These are phyloP conservation scores for Lanius ludovicianus DNA, from an alignment of 2,113 vertebrate species.

Conservation along the genomic window DNA sequence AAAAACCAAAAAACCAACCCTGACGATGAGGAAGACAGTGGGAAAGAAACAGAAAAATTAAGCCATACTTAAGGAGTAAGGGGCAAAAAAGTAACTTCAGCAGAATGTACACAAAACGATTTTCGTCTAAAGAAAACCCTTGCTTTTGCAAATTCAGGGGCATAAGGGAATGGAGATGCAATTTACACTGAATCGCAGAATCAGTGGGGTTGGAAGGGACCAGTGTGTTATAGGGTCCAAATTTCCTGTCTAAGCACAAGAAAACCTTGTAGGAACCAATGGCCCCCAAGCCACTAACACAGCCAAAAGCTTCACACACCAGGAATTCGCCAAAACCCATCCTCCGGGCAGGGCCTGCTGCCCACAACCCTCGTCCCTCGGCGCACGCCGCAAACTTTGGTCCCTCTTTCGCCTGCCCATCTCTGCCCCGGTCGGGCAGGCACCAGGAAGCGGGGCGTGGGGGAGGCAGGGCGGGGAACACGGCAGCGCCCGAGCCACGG, in stretches of 20 bases:
- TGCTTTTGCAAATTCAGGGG: background rate
- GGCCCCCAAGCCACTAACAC: background rate
- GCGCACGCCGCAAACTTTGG: background rate
- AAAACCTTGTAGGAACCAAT: background rate
- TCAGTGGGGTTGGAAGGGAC: background rate
- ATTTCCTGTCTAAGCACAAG: too few relatives aligned
- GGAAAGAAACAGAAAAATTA: background rate
- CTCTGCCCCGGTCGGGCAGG: rapidly evolving
- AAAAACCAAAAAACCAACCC: background rate
- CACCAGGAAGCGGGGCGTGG: rapidly evolving
- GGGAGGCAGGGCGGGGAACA: rapidly evolving
- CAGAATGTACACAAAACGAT: rapidly evolving
- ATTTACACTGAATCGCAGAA: background rate
- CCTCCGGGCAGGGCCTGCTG: too few relatives aligned
- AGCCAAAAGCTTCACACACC: background rate
- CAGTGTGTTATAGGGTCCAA: background rate
- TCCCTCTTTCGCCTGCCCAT: background rate
- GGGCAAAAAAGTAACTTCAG: background rate
- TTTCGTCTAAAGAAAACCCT: background rate
- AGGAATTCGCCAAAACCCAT: rapidly evolving
- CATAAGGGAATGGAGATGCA: background rate
- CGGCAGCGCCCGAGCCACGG: background rate
- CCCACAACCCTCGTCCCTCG: rapidly evolving
- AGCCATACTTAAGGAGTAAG: background rate
- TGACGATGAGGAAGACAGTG: rapidly evolving